Evolutionary conservation across 1,140 invertebrate genomes (phyloP), one percentile per base, ranked within the genome.

Genomic region (Himalopsyche phryganea): DNA sequence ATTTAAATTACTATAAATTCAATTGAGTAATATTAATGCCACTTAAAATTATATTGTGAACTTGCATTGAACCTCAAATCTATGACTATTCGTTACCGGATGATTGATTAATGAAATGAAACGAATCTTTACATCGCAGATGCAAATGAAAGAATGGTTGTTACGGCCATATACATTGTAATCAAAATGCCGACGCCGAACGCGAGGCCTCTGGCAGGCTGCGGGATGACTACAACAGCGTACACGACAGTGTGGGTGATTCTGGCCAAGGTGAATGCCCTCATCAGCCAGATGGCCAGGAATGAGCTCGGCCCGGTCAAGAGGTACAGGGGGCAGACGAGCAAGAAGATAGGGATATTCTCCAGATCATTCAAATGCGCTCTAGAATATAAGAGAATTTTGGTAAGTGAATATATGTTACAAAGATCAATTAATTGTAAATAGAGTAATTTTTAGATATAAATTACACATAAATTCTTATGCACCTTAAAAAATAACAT

Each of bases 291-390:
- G 2, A 71, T 66, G 9, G 83, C 83, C 6, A 75, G 50, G 2
- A 33, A 36, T 1, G 70, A 65, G 17, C 69, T 65, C 0, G 88
- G 88, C 20, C 75, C 75, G 0, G 84, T 87, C 0, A 81, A 69
- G 13, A 86, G 67, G 66, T 87, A 90, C 13, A 87, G 63, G 1
- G 82, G 78, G 6, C 77, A 82, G 13, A 85, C 69, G 3, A 86
- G 66, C 64, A 86, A 78, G 66, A 88, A 90, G 1, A 82, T 72
- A 0, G 84, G 76, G 50, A 89, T 87, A 66, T 89, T 90, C 72
- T 90, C 88, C 63, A 90, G 66, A 66, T 90, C 88, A 67, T 90
- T 90, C 45, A 84, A 68, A 68, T 89, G 87, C 40, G 85, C 86
- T 57, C 87, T 79, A 63, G 60, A 76, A 74, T n/a, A 55, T 28